Percentiles rank a stretch among this genome's conserved stretches.
Evolutionary conservation across 2,888 invertebrate genomes (phyloP).

Genomic region (Plagodis dolabraria): DNA sequence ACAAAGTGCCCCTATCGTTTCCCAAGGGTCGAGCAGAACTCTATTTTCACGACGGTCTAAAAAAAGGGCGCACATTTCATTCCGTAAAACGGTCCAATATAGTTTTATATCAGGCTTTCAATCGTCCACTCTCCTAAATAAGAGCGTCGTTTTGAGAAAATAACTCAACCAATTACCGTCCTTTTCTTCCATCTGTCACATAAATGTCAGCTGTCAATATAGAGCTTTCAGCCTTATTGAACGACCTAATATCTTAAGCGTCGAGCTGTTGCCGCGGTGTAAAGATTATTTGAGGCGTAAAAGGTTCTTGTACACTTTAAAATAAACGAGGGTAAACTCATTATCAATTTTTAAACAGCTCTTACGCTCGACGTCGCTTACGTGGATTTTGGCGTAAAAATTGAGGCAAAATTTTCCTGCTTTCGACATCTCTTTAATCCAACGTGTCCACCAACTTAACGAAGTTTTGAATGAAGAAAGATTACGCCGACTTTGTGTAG

Average conservation of each 20-base stretch:
- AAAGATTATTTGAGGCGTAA: neutral
- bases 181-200: constrained; percentile 29
- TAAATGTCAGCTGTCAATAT: constrained; percentile 39
- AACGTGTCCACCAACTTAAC: constrained; percentile 27
- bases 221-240: neutral
- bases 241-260: neutral
- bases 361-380: constrained; percentile 21
- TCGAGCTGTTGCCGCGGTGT: neutral
- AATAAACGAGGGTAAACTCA: constrained; percentile 17
- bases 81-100: constrained; percentile 41
- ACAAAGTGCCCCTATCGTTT: constrained; percentile 19
- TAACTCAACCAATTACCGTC: constrained; percentile 43
- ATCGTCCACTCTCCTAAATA: constrained; percentile 39
- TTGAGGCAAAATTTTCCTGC: constrained; percentile 21
- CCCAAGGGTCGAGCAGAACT: constrained; percentile 29
- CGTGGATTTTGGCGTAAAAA: constrained; percentile 14
- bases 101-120: constrained; percentile 43
- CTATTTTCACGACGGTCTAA: constrained; percentile 29
- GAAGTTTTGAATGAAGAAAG: constrained; percentile 19
- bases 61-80: constrained; percentile 36
- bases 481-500: constrained; percentile 17
- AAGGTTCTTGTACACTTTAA: neutral
- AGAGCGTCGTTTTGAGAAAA: constrained; percentile 33
- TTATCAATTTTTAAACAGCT: constrained; percentile 26
- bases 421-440: constrained; percentile 22